Conservation (phyloP, 1,140 invertebrate genomes). For the Temnothorax curvispinosus region DNA sequence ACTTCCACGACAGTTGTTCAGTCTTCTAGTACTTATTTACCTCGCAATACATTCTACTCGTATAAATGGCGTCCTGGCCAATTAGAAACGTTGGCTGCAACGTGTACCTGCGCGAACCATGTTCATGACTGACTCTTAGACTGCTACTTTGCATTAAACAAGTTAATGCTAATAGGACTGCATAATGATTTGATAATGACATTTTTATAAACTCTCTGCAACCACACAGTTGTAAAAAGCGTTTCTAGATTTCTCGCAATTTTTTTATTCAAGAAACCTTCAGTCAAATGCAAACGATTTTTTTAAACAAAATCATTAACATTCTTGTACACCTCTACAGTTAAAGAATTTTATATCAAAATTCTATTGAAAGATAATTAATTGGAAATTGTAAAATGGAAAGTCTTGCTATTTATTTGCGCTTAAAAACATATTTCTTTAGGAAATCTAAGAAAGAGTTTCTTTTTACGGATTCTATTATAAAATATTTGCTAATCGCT, state of each 20-base stretch:
- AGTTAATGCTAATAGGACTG: conserved; percentile 23
- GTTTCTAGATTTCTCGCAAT: background rate
- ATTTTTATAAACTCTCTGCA: background rate
- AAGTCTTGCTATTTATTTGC: background rate
- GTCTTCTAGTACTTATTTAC: conserved; percentile 77
- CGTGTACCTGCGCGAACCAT: background rate
- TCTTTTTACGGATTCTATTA: background rate
- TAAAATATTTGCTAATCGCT: background rate
- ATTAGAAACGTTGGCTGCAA: conserved; percentile 53
- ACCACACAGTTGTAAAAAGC: background rate
- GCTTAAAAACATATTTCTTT: background rate
- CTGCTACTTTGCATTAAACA: conserved; percentile 28
- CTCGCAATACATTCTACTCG: conserved; percentile 44
- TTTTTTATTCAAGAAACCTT: background rate
- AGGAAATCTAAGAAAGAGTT: too few relatives aligned
- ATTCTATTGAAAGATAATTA: background rate
- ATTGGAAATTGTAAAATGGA: background rate
- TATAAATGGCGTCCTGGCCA: conserved; percentile 47
- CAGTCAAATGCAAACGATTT: background rate
- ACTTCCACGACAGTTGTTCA: conserved; percentile 72
- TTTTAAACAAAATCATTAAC: background rate
- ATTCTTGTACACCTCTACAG: too few relatives aligned
- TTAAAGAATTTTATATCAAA: background rate
- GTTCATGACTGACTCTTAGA: conserved; percentile 2
- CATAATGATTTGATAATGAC: conserved; percentile 42